Evolutionary conservation across 2,797 vertebrate genomes (phyloP).

Genomic region (Gadopsis marmoratus): DNA sequence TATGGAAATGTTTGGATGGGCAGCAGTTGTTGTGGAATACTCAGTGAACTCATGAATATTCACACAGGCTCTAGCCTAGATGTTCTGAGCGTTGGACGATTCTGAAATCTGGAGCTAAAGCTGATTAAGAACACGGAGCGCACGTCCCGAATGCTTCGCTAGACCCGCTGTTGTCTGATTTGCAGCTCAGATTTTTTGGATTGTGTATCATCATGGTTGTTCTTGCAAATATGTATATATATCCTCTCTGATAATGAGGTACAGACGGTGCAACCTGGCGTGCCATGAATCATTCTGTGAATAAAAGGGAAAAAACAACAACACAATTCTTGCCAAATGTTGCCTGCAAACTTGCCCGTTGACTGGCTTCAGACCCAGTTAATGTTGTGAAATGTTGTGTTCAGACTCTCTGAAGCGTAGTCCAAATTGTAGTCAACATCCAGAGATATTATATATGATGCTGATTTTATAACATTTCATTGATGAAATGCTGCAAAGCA

Average conservation of each 20-base stretch:
- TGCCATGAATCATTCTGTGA: conserved; percentile 40
- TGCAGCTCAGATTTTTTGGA: conserved; percentile 40
- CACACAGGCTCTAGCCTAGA: conserved; percentile 54
- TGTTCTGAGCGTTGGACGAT: conserved; percentile 55
- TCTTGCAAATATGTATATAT: conserved; percentile 48
- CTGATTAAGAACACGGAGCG: conserved; percentile 62
- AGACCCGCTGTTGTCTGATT: conserved; percentile 33
- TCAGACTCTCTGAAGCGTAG: conserved; percentile 7
- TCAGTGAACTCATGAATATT: conserved; percentile 68
- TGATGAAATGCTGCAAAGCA: not conserved
- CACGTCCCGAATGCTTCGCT: conserved; percentile 21
- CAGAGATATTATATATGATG: not conserved
- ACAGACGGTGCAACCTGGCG: conserved; percentile 36
- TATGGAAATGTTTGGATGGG: conserved; percentile 52
- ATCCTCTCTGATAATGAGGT: conserved; percentile 43
- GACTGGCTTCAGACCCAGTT: conserved; percentile 13
- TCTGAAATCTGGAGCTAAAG: conserved; percentile 61
- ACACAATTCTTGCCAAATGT: conserved; percentile 19
- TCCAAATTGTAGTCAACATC: not conserved
- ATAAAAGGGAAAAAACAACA: conserved; percentile 3
- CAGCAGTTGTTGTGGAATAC: conserved; percentile 59
- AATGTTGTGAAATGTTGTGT: conserved; percentile 7
- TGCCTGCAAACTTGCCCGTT: conserved; percentile 16
- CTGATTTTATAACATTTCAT: conserved; percentile 5
- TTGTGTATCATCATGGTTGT: conserved; percentile 44